These are phyloP conservation scores for Riparia riparia DNA, from an alignment of 2,113 vertebrate species.

Conservation along the genomic window DNA sequence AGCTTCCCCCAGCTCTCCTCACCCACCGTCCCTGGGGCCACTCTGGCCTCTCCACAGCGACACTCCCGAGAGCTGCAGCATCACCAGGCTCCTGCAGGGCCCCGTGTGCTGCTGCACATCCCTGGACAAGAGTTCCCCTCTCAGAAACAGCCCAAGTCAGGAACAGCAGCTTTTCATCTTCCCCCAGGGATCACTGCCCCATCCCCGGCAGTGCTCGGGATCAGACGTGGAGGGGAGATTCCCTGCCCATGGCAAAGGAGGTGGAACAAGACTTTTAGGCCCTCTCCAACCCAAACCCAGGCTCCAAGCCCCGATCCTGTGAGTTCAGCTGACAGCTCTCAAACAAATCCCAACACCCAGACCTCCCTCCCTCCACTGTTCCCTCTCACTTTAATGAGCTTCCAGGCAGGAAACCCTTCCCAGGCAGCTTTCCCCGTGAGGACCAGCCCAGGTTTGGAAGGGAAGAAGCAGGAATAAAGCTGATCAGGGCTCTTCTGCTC, in stretches of 20 bases:
- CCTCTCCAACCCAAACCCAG: not conserved
- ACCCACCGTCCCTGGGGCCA: not conserved
- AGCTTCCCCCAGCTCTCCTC: not conserved
- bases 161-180: not conserved
- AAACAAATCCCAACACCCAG: rapidly evolving
- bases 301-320: not conserved
- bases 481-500: not conserved
- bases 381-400: not conserved
- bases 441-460: not conserved
- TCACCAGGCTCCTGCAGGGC: not conserved
- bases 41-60: not conserved
- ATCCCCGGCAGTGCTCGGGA: not conserved
- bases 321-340: not conserved
- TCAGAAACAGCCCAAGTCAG: not conserved
- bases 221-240: not conserved
- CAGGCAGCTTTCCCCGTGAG: not conserved
- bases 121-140: not conserved
- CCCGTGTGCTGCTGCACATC: rapidly evolving
- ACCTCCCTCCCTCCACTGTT: rapidly evolving
- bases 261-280: not conserved
- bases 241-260: not conserved
- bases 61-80: not conserved
- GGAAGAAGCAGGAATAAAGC: not conserved
- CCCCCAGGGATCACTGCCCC: not conserved
- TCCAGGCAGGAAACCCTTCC: not conserved